These are phyloP conservation scores for Ectropis crepuscularia DNA, from an alignment of 2,888 invertebrate species.

Conservation along the genomic window DNA sequence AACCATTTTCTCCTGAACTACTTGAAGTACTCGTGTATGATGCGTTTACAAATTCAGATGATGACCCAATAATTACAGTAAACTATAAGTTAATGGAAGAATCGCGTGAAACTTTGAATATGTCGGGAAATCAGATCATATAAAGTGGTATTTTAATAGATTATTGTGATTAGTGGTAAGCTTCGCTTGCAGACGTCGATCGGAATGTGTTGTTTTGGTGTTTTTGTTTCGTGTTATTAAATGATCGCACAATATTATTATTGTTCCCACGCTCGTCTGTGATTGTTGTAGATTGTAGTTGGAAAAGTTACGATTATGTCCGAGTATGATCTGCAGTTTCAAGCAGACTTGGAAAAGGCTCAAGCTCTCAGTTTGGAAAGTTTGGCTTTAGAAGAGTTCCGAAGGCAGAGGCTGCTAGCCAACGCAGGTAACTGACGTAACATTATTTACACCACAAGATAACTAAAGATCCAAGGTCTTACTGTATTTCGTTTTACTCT, in stretches of 20 bases:
- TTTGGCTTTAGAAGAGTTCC: constrained; percentile 92
- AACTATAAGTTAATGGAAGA: constrained; percentile 49
- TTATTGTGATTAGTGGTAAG: constrained; percentile 54
- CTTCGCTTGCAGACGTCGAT: constrained; percentile 22
- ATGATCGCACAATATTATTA: constrained; percentile 55
- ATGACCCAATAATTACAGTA: constrained; percentile 42
- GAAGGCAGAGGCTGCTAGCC: constrained; percentile 87
- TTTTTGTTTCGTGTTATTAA: constrained; percentile 52
- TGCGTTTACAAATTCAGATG: constrained; percentile 3
- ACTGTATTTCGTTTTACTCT: constrained; percentile 3
- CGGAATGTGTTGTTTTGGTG: constrained; percentile 45
- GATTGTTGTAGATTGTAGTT: constrained; percentile 63
- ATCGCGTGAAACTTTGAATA: constrained; percentile 55
- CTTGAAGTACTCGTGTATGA: too few species aligned
- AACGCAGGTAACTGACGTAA: constrained; percentile 77
- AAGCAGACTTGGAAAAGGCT: constrained; percentile 94
- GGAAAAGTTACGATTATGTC: constrained; percentile 71
- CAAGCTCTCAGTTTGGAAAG: constrained; percentile 95
- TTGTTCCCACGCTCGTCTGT: constrained; percentile 67
- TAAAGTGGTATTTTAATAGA: constrained; percentile 51
- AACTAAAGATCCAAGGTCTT: constrained; percentile 26
- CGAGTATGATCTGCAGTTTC: constrained; percentile 92
- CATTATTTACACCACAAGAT: constrained; percentile 61
- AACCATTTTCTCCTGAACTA: too few species aligned
- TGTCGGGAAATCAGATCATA: constrained; percentile 62